phyloP scores from a whole-genome alignment of 53 echinoderm and acorn worm species.

The Echinarachnius parma region DNA sequence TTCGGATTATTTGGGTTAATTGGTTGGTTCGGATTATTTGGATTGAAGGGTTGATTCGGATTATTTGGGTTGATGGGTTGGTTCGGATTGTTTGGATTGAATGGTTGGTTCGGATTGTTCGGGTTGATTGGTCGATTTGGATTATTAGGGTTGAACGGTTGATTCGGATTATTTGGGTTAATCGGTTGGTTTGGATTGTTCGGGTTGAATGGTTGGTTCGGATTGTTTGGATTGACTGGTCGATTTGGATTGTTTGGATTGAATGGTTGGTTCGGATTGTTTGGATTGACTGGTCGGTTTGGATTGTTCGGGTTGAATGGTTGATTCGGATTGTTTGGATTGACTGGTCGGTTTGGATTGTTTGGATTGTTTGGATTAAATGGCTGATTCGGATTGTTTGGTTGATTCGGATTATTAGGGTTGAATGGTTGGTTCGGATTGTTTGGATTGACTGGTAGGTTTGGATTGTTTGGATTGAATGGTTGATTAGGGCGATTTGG shows the following conservation, averaged over 20 bases:
- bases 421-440: not conserved
- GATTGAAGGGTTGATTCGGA: constrained; percentile 4
- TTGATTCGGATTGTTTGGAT: not conserved
- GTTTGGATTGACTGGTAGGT: not conserved
- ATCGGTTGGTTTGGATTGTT: not conserved
- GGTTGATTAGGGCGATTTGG: constrained; percentile 3
- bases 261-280: not conserved
- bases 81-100: not conserved
- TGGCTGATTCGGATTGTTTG: not conserved
- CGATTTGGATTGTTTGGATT: not conserved
- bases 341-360: not conserved
- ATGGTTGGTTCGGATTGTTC: not conserved
- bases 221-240: not conserved
- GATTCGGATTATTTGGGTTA: not conserved
- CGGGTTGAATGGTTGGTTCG: not conserved
- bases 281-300: not conserved
- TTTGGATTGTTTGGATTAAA: not conserved
- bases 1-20: not conserved
- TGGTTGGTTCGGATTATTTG: not conserved
- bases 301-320: not conserved
- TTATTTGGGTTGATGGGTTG: not conserved
- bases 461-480: not conserved
- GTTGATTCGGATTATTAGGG: not conserved
- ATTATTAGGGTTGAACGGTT: not conserved
- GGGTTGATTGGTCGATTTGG: not conserved